These are phyloP conservation scores for Heliornis fulica DNA, from an alignment of 2,113 vertebrate genomes.

Conservation along the genomic window DNA sequence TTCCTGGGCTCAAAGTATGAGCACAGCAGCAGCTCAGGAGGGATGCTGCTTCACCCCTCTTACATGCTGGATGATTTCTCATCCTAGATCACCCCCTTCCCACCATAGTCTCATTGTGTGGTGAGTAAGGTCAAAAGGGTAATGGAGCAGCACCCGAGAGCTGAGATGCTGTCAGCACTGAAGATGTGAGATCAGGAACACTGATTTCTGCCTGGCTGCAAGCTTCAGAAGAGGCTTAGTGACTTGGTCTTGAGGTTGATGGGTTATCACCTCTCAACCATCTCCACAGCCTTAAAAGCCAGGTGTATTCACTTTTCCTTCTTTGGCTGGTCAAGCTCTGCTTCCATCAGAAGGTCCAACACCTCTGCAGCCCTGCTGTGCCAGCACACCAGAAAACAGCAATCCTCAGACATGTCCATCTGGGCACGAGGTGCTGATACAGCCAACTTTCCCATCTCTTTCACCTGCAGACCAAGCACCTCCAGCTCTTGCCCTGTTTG, in stretches of 20 bases:
- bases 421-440: accelerated
- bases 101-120: neutral
- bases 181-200: neutral
- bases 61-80: neutral
- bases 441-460: accelerated
- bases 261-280: neutral
- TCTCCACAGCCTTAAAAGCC: neutral
- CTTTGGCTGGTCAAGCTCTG: neutral
- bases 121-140: neutral
- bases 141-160: neutral
- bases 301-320: neutral
- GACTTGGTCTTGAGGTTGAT: neutral
- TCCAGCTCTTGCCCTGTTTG: neutral
- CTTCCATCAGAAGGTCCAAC: neutral
- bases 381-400: neutral
- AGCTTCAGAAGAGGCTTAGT: neutral
- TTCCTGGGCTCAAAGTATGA: neutral
- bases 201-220: neutral
- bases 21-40: neutral
- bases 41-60: accelerated
- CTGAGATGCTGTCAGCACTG: neutral
- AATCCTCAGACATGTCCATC: neutral
- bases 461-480: neutral
- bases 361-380: neutral
- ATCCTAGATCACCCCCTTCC: neutral